These are phyloP conservation scores for Anaspis maculata DNA, from an alignment of 2,888 invertebrate species.

Conservation along the genomic window DNA sequence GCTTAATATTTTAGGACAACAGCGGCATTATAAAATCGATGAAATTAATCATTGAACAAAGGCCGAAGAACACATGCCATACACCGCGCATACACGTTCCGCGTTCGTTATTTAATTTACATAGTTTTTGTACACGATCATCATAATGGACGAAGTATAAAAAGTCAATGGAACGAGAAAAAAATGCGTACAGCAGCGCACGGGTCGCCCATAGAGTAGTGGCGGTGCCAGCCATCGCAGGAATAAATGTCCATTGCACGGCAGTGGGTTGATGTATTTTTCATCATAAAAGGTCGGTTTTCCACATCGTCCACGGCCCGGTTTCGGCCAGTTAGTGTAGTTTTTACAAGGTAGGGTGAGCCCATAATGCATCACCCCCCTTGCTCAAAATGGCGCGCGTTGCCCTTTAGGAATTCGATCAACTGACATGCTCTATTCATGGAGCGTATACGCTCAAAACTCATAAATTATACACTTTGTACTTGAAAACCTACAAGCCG, in stretches of 20 bases:
- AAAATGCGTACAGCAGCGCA: too few relatives aligned
- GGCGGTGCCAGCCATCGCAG: too few relatives aligned
- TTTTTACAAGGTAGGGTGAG: slow-evolving; percentile 13
- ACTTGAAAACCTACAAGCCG: slow-evolving; percentile 25
- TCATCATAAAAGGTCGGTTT: slow-evolving; percentile 1
- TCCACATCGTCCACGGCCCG: slow-evolving; percentile 2
- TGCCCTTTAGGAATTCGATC: slow-evolving; percentile 23
- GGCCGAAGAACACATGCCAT: too few relatives aligned
- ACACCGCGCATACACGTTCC: too few relatives aligned
- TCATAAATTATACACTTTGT: slow-evolving; percentile 32
- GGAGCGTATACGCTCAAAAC: slow-evolving; percentile 22
- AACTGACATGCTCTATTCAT: slow-evolving; percentile 23
- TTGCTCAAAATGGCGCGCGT: slow-evolving; percentile 1
- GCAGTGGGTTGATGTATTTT: not conserved
- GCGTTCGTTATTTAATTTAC: too few relatives aligned
- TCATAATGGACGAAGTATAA: too few relatives aligned
- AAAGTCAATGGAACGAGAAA: too few relatives aligned
- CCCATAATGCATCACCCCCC: slow-evolving; percentile 3
- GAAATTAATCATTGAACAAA: too few relatives aligned
- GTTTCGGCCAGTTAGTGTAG: slow-evolving; percentile 17
- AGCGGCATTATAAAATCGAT: too few relatives aligned
- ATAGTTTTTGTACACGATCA: too few relatives aligned
- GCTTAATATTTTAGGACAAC: too few relatives aligned
- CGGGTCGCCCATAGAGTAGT: too few relatives aligned
- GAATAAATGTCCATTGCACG: not conserved